phyloP scores from a whole-genome alignment of 2,113 vertebrate genomes.

The Cavia porcellus region DNA sequence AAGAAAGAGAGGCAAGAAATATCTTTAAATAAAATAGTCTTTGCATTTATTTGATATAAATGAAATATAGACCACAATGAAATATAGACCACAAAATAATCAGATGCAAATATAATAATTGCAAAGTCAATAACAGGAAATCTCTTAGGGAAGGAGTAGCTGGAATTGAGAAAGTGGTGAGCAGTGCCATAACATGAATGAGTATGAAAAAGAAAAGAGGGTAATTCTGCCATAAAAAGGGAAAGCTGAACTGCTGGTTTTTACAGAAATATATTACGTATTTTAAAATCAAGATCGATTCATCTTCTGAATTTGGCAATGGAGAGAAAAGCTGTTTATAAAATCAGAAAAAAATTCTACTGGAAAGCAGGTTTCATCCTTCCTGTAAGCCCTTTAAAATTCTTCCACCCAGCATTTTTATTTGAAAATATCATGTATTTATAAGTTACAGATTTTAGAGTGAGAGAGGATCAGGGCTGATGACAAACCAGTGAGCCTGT shows the following conservation, averaged over 20 bases:
- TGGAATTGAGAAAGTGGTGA: background rate
- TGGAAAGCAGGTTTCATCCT: background rate
- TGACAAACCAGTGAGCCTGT: background rate
- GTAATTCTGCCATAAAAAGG: background rate
- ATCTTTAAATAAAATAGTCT: background rate
- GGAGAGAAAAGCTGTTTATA: background rate
- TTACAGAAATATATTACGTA: background rate
- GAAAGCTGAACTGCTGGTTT: background rate
- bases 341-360: background rate
- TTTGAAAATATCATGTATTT: slow-evolving; percentile 30
- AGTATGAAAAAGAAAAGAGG: background rate
- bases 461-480: background rate
- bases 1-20: background rate
- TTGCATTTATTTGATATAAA: background rate
- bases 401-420: background rate
- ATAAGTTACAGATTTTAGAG: background rate
- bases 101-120: background rate
- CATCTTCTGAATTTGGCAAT: background rate
- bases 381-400: background rate
- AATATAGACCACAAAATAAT: background rate
- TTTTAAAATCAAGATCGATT: background rate
- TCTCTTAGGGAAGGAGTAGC: background rate
- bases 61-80: background rate
- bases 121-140: background rate
- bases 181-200: background rate